Evolutionary conservation across 2,888 invertebrate species (phyloP), one percentile per base, ranked within the genome.

Genomic region (Athetis lepigone): DNA sequence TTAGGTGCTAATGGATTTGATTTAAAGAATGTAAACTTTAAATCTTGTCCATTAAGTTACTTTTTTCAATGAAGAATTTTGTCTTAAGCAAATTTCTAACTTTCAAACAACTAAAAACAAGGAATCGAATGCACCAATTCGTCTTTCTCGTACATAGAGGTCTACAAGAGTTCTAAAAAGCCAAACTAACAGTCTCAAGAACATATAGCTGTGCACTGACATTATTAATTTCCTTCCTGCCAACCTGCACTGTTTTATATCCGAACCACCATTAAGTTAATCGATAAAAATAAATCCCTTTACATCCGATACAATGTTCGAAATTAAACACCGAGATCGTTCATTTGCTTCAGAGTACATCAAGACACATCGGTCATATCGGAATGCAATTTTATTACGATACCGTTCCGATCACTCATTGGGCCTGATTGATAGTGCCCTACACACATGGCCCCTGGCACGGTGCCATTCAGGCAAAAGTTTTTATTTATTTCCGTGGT

Each of bases 361-460:
- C 36, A 37, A 62, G 51, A 72, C 47, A 56, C 67, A 81, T 74
- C 59, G 68, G 67, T 77, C 79, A 79, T 77, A 63, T 49, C 57
- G 45, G 52, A 71, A 76, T 74, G 68, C 73, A 74, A 70, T 80
- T 77, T 82, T 77, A 75, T 75, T 79, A 71, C 70, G 70, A 71
- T 75, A 58, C 65, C 52, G 65, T 62, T 60, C 60, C 75, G 64
- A 75, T 81, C 66, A 67, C 37, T 72, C 71, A 72, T 73, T 77
- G 71, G 49, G 58, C 59, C 65, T 81, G 83, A 83, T 77, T 70
- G 77, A 83, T 80, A 59, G 57, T 56, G 46, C 39, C 49, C 47
- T 70, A 70, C 63, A 39, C 70, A 65, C 63, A 70, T 76, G 71
- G 77, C 75, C 77, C 33, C 51, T 74, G 70, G 80, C 77, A 56